phyloP scores from a whole-genome alignment of 2,797 vertebrate species.

The Kryptolebias ocellatus region DNA sequence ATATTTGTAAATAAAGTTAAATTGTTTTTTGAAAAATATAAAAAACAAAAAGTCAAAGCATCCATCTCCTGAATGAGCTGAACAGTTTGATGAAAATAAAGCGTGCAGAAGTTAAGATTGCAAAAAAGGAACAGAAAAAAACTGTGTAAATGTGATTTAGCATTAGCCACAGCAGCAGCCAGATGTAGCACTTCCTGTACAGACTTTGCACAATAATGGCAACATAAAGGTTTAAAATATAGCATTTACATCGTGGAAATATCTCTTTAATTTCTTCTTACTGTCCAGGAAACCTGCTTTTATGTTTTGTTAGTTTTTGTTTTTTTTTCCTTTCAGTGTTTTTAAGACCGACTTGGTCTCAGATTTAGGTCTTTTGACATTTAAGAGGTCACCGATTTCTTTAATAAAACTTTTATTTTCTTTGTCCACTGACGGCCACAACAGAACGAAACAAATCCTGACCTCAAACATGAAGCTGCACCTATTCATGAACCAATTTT shows the following conservation, averaged over 20 bases:
- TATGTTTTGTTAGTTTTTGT: neutral
- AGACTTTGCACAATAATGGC: no score
- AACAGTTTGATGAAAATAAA: no score
- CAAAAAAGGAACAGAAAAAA: no score
- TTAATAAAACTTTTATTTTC: constrained; percentile 35
- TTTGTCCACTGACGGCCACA: neutral
- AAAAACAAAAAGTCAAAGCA: no score
- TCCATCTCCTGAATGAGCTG: no score
- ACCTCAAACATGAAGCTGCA: neutral
- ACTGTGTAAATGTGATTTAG: no score
- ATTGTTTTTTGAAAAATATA: no score
- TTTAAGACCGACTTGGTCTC: neutral
- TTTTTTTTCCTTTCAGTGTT: neutral
- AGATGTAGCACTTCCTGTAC: no score
- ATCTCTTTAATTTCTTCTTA: constrained; percentile 7
- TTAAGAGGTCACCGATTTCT: constrained; percentile 28
- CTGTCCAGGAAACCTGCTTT: constrained; percentile 12
- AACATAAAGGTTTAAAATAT: no score
- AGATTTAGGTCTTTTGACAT: constrained; percentile 4
- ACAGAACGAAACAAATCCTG: neutral
- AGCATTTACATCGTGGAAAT: constrained; percentile 18
- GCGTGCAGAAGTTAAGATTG: no score
- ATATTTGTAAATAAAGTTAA: no score
- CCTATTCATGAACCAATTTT: neutral
- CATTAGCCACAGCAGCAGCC: no score